Evolutionary conservation across 2,113 vertebrate species (phyloP), one percentile per base, ranked within the genome.

Genomic region (Ranitomeya imitator): DNA sequence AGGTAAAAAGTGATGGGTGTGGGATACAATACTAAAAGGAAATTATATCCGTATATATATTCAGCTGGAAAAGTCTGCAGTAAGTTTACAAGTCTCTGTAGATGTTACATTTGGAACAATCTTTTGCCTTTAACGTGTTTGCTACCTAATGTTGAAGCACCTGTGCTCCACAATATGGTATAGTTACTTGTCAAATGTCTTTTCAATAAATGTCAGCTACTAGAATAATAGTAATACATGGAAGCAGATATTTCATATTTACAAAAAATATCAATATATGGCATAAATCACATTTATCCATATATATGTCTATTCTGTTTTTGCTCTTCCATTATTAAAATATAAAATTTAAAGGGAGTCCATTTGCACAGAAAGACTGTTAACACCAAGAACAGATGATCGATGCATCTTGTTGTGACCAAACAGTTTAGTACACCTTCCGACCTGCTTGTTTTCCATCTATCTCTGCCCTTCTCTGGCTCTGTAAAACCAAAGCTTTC

Each of bases 141-240:
- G 45, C 16, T 18, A 37, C 55, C 79, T 61, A 81, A 81, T 82
- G 79, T 82, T 61, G 16, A 19, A 82, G 45, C 57, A 19, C 61
- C 23, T 81, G 57, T 63, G 57, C 59, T 37, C 13, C 18, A 51
- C 79, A 82, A 63, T 63, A 82, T 82, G 79, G 59, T 82, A 23
- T 21, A n/a, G 6, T 52, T 63, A 61, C 3, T 60, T 82, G 59
- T 63, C 19, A 8, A 37, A 13, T 61, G 19, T 37, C 2, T 81
- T 61, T 37, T 61, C n/a, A 79, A 57, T 79, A 59, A 23, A 59
- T 79, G 18, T 79, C 19, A 79, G 21, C 9, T 79, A 21, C 55
- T 55, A 52, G 9, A 79, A 79, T 67, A 67, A 67, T 67, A 10
- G 21, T 67, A 65, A 23, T 67, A 11, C 16, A 73, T 37, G 14